phyloP scores from a whole-genome alignment of 2,797 vertebrate species.

The Sciurus carolinensis region DNA sequence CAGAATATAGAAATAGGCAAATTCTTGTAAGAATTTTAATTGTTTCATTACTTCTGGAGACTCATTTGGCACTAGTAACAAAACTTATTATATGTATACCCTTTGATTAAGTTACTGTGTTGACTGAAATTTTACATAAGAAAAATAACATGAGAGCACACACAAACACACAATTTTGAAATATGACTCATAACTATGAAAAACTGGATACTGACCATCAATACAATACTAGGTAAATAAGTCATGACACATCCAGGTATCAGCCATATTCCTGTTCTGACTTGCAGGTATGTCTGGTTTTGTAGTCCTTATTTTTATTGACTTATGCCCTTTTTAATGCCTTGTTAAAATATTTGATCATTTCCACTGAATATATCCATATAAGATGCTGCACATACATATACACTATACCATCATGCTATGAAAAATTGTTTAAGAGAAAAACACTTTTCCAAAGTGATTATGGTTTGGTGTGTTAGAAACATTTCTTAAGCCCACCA shows the following conservation, averaged over 20 bases:
- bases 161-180: not conserved
- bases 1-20: not conserved
- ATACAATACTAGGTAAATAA: not conserved
- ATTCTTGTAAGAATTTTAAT: not conserved
- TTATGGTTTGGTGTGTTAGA: not conserved
- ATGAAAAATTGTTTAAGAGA: not conserved
- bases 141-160: not conserved
- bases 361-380: not conserved
- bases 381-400: not conserved
- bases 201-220: not conserved
- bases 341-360: not conserved
- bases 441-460: not conserved
- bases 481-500: not conserved
- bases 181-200: not conserved
- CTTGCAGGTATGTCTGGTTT: not conserved
- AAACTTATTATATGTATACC: not conserved
- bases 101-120: not conserved
- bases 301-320: not conserved
- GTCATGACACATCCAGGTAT: not conserved
- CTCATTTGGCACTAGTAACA: not conserved
- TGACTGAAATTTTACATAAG: not conserved
- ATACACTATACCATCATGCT: not conserved
- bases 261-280: not conserved
- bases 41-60: conserved; percentile 1
- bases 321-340: not conserved